phyloP scores from a whole-genome alignment of 2,797 vertebrate genomes.

The Parauchenoglanis punctatus region DNA sequence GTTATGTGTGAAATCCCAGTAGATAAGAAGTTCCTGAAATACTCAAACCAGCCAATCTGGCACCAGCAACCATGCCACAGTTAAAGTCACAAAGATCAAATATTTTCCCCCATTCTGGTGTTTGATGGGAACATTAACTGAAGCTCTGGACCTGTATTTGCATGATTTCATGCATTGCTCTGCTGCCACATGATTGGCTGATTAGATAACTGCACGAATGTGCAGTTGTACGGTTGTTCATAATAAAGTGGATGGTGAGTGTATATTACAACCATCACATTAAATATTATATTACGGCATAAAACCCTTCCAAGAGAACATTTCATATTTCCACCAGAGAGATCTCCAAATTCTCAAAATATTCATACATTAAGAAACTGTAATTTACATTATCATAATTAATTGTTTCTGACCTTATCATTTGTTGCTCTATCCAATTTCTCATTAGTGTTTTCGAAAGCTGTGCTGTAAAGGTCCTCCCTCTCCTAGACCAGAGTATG shows the following conservation, averaged over 20 bases:
- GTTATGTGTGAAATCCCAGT: too few species aligned
- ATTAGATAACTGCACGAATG: neutral
- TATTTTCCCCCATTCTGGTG: too few species aligned
- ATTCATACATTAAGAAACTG: neutral
- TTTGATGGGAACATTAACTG: neutral
- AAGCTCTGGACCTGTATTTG: neutral
- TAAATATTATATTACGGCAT: neutral
- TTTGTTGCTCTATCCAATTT: constrained; percentile 42
- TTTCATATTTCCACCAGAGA: neutral
- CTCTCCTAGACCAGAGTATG: constrained; percentile 92
- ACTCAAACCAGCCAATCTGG: neutral
- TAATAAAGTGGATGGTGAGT: neutral
- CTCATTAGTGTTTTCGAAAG: constrained; percentile 91
- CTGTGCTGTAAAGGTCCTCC: constrained; percentile 98
- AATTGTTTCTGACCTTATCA: neutral
- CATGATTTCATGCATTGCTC: neutral
- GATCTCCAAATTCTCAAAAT: neutral
- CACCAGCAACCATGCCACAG: too few species aligned
- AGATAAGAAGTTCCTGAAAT: neutral
- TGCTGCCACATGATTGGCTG: neutral
- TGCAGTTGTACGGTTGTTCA: neutral
- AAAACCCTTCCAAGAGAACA: neutral
- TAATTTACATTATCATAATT: neutral
- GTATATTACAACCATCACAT: neutral
- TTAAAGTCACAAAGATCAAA: neutral